Base-by-base conservation (phyloP, 1,140 invertebrate species). In the Meteorus sp. region DNA sequence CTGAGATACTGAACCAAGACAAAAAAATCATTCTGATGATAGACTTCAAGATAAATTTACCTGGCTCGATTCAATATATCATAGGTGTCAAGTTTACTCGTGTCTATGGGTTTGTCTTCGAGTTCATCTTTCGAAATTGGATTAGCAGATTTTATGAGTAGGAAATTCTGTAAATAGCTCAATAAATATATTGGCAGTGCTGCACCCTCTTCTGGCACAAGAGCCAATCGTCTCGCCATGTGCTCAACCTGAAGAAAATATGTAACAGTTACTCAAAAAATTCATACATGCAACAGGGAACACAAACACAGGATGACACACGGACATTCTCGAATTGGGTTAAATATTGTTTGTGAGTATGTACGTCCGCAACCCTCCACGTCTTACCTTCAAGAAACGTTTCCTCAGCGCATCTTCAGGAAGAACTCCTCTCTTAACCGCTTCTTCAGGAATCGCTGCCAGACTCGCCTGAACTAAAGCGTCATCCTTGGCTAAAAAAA, bases 61-160 rank as follows among this genome's bases (percentile, higher is more conserved):
- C 89, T 89, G 1, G 93, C 93, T 75, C 94, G 84, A 60, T 91
- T 86, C 17, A 98, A 83, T 57, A 98, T 89, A 55, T 93, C 91
- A 75, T 90, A 94, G 2, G 93, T 95, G 75, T 90, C 88, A 74
- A 92, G 77, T 70, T 85, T 74, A 45, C 83, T 79, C 74, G 87
- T 84, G 64, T 92, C 87, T 47, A 87, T 84, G 4, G 85, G 84
- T 59, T 86, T 80, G 71, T 92, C 87, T 17, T 86, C 82, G 25
- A 92, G 73, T 71, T 92, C 90, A 13, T 82, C 82, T 48, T 84
- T 77, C 0, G 89, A 84, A 58, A 91, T 88, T 56, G 85, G 82
- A 74, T 82, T 84, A 62, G 80, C 79, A 20, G 84, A 86, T 81
- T 83, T 89, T 31, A 87, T 66, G 20, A 92, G 76, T 35, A 92